Evolutionary conservation across 2,797 vertebrate genomes (phyloP), one percentile per base, ranked within the genome.

Genomic region (Valencia hispanica): DNA sequence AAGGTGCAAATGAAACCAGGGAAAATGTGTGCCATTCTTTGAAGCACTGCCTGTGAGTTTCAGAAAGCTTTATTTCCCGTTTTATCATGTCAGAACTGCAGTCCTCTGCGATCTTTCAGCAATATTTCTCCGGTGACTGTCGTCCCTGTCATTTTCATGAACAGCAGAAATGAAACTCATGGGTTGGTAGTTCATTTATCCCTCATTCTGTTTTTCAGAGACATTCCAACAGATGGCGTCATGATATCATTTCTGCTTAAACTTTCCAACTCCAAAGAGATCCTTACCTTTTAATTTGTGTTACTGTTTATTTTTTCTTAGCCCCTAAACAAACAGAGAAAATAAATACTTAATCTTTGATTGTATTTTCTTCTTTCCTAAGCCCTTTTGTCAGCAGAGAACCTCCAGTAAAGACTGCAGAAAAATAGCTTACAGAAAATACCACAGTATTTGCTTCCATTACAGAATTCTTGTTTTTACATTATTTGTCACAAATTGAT

Each of bases 181-280:
- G 10, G 32, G 18, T 65, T 36, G 18, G 34, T 8, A 10, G 36
- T 41, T 25, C 20, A 65, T 65, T 65, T 65, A 65, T 36, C 39
- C 0, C 18, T 20, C 18, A 7, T 34, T 10, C 27, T 74, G 72
- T 47, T 65, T 65, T 66, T 74, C 72, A 50, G 32, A 51, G 45
- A 65, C 47, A 39, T 61, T 63, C 61, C 73, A 74, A 39, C 45
- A 65, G 59, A 50, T 74, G 73, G 73, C 32, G 45, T n/a, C 32
- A 36, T 63, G 22, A 36, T 48, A n/a, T 36, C n/a, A 50, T 12
- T 70, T 4, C 18, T 68, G 39, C 39, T 22, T 66, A 25, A n/a
- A 66, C 63, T 66, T 39, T 66, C 7, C 36, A n/a, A 41, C 17
- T 69, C 17, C 27, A 69, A 34, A 70, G 1, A 41, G 5, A 27